Percentiles rank a stretch among this genome's conserved stretches.
Conservation (phyloP, 2,113 vertebrate genomes). For the Oxyruncus cristatus region DNA sequence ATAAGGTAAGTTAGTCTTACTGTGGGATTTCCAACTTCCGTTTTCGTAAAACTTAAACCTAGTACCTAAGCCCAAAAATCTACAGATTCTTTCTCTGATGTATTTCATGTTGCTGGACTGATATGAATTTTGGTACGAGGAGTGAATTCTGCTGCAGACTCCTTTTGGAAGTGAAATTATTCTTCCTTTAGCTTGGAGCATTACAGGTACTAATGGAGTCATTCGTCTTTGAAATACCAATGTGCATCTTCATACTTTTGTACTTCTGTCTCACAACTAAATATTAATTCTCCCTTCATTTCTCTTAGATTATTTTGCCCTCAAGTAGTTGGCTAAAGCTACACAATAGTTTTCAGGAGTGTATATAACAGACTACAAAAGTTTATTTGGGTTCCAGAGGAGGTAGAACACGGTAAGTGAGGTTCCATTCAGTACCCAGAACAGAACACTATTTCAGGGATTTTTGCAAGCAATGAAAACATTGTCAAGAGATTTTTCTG, state of each 20-base stretch:
- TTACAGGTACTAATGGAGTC: not conserved
- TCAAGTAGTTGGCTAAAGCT: not conserved
- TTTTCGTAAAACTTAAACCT: not conserved
- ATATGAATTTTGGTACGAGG: not conserved
- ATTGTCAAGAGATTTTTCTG: not conserved
- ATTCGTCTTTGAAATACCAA: not conserved
- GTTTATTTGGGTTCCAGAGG: not conserved
- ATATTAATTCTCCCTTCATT: not conserved
- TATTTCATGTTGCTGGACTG: not conserved
- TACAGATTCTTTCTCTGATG: not conserved
- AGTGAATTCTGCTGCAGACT: not conserved
- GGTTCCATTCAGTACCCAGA: not conserved
- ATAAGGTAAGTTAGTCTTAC: slow-evolving; percentile 83
- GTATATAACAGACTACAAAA: not conserved
- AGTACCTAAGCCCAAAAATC: not conserved
- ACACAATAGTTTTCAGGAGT: not conserved
- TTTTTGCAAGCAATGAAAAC: not conserved
- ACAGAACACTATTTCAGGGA: not conserved
- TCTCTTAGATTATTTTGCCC: not conserved
- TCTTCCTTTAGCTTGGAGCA: not conserved
- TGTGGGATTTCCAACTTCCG: not conserved
- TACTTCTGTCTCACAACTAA: not conserved
- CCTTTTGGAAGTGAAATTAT: not conserved
- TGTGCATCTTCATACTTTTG: not conserved
- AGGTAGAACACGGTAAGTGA: not conserved